These are phyloP conservation scores for Saccopteryx leptura DNA, from an alignment of 2,113 vertebrate genomes.

Conservation along the genomic window DNA sequence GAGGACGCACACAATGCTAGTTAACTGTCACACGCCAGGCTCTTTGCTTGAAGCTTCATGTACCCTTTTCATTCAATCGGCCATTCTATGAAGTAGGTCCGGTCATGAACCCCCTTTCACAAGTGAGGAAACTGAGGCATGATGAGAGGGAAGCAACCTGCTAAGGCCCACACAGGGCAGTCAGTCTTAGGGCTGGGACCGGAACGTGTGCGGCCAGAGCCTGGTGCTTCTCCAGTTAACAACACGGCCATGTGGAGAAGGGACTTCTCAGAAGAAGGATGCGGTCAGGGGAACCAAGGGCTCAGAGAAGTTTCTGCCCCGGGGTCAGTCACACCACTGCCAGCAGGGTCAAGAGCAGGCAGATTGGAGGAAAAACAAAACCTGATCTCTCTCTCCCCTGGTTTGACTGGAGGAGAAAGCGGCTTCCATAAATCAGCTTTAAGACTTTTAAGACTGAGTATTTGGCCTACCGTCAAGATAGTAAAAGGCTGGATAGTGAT, in stretches of 20 bases:
- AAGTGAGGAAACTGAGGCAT: not conserved
- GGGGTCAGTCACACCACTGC: not conserved
- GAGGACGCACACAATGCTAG: not conserved
- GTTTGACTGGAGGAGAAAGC: not conserved
- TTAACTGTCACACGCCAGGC: not conserved
- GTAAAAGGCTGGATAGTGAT: not conserved
- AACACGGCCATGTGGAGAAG: not conserved
- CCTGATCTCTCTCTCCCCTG: not conserved
- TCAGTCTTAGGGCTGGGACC: not conserved
- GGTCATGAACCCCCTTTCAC: not conserved
- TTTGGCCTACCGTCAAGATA: not conserved
- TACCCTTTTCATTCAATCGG: not conserved
- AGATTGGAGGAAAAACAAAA: not conserved
- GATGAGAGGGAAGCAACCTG: not conserved
- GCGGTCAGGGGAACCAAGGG: not conserved
- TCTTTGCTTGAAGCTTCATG: not conserved
- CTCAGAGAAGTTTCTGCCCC: not conserved
- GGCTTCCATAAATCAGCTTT: not conserved
- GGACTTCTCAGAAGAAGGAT: not conserved
- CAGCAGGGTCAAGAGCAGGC: not conserved
- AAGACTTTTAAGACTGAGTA: slow-evolving; percentile 18
- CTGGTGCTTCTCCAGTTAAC: not conserved
- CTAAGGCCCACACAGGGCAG: not conserved
- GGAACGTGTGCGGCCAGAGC: not conserved
- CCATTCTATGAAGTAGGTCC: not conserved